A percentile compares a stretch with the other conserved stretches of the same genome.
phyloP scores from a whole-genome alignment of 2,797 vertebrate genomes.

The Sebastes minor region DNA sequence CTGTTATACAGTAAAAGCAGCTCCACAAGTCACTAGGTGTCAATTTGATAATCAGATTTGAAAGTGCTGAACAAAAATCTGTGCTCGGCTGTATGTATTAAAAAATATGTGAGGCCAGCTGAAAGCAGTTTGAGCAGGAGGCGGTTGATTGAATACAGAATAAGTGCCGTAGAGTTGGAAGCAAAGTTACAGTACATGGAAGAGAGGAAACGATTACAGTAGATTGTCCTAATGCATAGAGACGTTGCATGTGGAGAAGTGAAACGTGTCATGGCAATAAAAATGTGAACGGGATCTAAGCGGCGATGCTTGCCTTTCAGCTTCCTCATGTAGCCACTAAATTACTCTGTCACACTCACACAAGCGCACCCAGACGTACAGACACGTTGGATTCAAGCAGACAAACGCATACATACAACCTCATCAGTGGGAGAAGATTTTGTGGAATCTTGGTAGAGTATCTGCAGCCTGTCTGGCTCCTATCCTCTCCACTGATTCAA shows the following conservation, averaged over 20 bases:
- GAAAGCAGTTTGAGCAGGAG: constrained; percentile 29
- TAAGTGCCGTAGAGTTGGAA: constrained; percentile 10
- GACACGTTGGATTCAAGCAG: constrained; percentile 10
- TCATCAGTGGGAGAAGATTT: constrained; percentile 42
- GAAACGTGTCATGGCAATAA: constrained; percentile 25
- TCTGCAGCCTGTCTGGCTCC: constrained; percentile 46
- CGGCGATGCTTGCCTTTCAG: background rate
- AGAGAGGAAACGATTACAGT: constrained; percentile 29
- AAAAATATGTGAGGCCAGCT: constrained; percentile 1
- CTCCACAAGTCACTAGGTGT: background rate
- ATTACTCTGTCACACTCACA: background rate
- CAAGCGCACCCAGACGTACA: background rate
- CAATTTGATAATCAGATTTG: constrained; percentile 15
- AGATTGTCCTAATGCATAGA: constrained; percentile 13
- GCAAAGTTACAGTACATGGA: background rate
- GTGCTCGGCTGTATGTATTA: background rate
- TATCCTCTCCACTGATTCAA: constrained; percentile 50
- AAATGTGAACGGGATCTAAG: constrained; percentile 26
- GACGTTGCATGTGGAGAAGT: constrained; percentile 9
- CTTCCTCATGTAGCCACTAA: constrained; percentile 1
- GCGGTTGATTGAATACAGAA: constrained; percentile 21
- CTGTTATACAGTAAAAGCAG: background rate
- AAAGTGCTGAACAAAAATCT: background rate
- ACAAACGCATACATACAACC: constrained; percentile 17
- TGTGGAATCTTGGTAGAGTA: constrained; percentile 48